phyloP scores from a whole-genome alignment of 2,797 vertebrate species.

The Ciconia nigra region DNA sequence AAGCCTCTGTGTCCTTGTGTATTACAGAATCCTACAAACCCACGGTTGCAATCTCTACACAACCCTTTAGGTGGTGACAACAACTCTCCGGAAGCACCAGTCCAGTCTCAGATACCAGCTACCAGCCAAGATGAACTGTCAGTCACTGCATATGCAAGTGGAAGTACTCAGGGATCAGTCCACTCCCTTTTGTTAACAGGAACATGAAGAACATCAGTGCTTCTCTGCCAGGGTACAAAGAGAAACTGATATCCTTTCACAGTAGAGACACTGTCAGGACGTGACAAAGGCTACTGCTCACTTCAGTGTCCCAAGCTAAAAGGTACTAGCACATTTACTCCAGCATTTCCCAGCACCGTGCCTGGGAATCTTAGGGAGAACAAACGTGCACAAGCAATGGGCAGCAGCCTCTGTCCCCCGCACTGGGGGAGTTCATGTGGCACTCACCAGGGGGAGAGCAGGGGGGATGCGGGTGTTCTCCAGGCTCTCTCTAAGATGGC shows the following conservation, averaged over 20 bases:
- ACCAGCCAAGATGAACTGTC: background rate
- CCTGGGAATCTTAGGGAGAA: background rate
- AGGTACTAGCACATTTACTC: background rate
- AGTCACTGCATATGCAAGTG: background rate
- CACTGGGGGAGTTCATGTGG: rapidly evolving
- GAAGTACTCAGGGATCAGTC: background rate
- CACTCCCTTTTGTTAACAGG: background rate
- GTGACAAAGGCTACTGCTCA: background rate
- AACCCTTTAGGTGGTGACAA: background rate
- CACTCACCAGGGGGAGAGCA: conserved; percentile 35
- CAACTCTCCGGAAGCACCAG: background rate
- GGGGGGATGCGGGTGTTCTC: background rate
- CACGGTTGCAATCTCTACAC: rapidly evolving
- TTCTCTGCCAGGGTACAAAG: background rate
- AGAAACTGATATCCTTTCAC: background rate
- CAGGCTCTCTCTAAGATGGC: conserved; percentile 50
- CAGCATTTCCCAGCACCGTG: background rate
- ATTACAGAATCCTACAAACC: background rate
- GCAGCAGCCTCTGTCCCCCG: background rate
- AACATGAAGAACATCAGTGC: rapidly evolving
- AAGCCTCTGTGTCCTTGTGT: background rate
- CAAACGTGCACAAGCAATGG: rapidly evolving
- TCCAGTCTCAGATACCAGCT: background rate
- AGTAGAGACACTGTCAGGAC: background rate
- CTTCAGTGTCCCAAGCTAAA: background rate